These are phyloP conservation scores for Caretta caretta DNA, from an alignment of 2,113 vertebrate genomes.

Conservation along the genomic window DNA sequence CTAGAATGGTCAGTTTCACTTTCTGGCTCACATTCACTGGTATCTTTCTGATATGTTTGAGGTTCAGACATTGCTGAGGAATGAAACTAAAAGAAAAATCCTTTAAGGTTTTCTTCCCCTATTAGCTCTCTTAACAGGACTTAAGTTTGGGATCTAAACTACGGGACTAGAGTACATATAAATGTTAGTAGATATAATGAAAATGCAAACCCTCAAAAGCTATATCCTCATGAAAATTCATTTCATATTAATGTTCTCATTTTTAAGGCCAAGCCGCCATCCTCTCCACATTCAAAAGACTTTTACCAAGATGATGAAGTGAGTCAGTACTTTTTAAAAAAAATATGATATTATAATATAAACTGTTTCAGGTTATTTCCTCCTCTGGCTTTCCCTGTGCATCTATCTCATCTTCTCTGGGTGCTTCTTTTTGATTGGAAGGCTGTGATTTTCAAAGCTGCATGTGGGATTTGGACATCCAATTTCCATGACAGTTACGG, in stretches of 20 bases:
- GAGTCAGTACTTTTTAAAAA: neutral
- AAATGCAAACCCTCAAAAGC: slow-evolving; percentile 11
- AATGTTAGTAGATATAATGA: neutral
- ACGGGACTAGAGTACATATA: neutral
- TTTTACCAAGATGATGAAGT: neutral
- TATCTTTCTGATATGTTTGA: neutral
- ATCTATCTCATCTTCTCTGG: neutral
- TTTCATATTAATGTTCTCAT: neutral
- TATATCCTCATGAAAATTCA: neutral
- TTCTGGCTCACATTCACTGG: slow-evolving; percentile 33
- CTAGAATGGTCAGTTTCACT: neutral
- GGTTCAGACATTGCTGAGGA: slow-evolving; percentile 22
- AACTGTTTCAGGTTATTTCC: neutral
- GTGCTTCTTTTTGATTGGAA: neutral
- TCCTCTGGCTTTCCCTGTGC: neutral
- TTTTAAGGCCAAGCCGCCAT: neutral
- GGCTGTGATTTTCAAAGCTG: slow-evolving; percentile 1
- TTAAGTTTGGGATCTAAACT: neutral
- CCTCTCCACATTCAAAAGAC: neutral
- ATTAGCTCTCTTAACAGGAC: neutral
- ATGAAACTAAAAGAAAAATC: slow-evolving; percentile 42
- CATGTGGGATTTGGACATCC: neutral
- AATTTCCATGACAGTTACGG: neutral
- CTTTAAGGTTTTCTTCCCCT: neutral
- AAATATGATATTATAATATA: neutral